Percentiles rank a stretch among this genome's conserved stretches.
These are phyloP conservation scores for Eupithecia subumbrata DNA, from an alignment of 2,888 invertebrate species.

Conservation along the genomic window DNA sequence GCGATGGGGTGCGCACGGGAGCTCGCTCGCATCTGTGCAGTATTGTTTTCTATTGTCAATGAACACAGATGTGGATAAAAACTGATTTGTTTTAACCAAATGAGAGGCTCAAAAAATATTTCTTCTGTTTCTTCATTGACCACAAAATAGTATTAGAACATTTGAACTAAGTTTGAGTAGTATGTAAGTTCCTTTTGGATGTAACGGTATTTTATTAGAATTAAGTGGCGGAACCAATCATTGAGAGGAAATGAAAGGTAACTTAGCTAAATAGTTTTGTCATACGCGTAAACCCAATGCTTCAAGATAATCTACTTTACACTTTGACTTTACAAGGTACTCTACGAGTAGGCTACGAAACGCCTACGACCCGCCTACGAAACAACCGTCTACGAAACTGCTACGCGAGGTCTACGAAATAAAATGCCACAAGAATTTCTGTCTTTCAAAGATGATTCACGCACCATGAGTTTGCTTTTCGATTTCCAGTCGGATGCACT, in stretches of 20 bases:
- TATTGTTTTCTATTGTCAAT: conserved; percentile 56
- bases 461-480: conserved; percentile 53
- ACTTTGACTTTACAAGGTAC: background rate
- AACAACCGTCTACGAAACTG: conserved; percentile 16
- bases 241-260: background rate
- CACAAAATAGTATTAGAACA: background rate
- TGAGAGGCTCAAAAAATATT: conserved; percentile 11
- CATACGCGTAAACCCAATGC: background rate
- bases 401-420: conserved; percentile 21
- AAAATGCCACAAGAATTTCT: conserved; percentile 11
- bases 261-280: background rate
- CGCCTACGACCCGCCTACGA: conserved; percentile 15
- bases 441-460: conserved; percentile 23
- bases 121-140: background rate
- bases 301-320: background rate
- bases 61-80: conserved; percentile 46
- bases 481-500: conserved; percentile 80
- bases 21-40: conserved; percentile 59
- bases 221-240: background rate
- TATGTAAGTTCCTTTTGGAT: background rate
- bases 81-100: conserved; percentile 43
- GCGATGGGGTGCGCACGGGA: conserved; percentile 50
- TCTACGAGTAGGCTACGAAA: background rate
- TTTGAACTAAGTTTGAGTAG: background rate
- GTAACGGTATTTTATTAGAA: background rate